Conservation (phyloP, 2,113 vertebrate genomes). For the Platichthys flesus region DNA sequence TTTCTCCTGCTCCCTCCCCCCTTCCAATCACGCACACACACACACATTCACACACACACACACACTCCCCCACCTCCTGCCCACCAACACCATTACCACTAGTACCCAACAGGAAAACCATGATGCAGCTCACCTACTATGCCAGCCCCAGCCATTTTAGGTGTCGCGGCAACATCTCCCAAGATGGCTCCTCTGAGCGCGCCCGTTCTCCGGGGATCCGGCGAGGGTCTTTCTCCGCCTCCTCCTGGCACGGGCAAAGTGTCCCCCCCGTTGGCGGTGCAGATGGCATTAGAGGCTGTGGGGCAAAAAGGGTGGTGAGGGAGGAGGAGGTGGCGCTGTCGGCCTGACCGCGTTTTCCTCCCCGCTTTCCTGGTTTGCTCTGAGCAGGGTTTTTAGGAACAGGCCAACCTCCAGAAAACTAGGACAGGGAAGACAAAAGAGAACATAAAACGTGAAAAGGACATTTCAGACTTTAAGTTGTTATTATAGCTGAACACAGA, state of each 20-base stretch:
- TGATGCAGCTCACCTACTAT: constrained; percentile 81
- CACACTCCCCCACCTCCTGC: constrained; percentile 30
- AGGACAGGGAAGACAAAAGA: constrained; percentile 34
- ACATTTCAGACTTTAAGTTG: not conserved
- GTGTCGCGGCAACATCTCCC: constrained; percentile 75
- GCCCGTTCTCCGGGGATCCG: constrained; percentile 65
- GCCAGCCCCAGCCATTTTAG: constrained; percentile 85
- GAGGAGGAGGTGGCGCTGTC: constrained; percentile 47
- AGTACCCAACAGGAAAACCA: constrained; percentile 71
- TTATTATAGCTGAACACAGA: not conserved
- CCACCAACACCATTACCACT: constrained; percentile 40
- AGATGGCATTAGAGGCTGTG: constrained; percentile 78
- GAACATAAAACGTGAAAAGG: constrained; percentile 9
- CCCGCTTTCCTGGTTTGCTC: not conserved
- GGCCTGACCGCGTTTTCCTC: constrained; percentile 12
- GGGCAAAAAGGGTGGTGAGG: constrained; percentile 57
- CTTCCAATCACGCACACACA: constrained; percentile 25
- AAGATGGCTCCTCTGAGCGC: constrained; percentile 82
- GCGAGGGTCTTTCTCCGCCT: constrained; percentile 70
- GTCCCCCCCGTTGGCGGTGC: constrained; percentile 69
- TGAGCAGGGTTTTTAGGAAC: constrained; percentile 7
- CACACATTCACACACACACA: constrained; percentile 15
- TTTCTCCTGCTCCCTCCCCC: constrained; percentile 45
- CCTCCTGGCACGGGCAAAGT: constrained; percentile 70
- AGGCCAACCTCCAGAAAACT: constrained; percentile 38